Base-by-base conservation (phyloP, 2,888 invertebrate genomes). In the Hypselothyrea guttata region DNA sequence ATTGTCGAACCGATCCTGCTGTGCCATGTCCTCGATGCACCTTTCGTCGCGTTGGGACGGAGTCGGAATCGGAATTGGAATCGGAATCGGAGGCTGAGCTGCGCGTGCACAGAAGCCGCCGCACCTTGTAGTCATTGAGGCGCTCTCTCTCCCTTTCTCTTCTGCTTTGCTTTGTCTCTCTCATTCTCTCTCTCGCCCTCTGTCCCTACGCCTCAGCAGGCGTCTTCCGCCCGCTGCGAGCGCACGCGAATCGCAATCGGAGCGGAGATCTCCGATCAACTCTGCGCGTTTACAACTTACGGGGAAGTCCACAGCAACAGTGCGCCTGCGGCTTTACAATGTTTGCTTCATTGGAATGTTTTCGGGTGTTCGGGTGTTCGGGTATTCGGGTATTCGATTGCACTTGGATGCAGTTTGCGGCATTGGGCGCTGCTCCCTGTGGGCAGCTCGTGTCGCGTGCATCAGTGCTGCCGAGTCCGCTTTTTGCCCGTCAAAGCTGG, bases 41-140 rank as follows among this genome's bases (percentile, higher is more conserved):
- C 22, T 22, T 22, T 22, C 22, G 22, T 22, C 22, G 22, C 2
- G 22, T 22, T 22, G 22, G 5, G 22, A 5, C 16, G 16, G 8
- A 37, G n/a, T 15, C 8, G 15, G 13, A 35, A 33, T 4, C 13
- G 33, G 33, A 33, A 33, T 12, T 34, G 34, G 7, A 34, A 7
- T 13, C 13, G 34, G 13, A 34, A 2, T 8, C 4, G 12, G 34
- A 13, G n/a, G 7, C 4, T 9, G 15, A 16, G 15, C 16, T 42
- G 55, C 82, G 77, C 85, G 77, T 84, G 77, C 77, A 77, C 77
- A 46, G 77, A 84, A 77, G 76, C 84, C 56, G 57, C 54, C 52
- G 41, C 47, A 42, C 18, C 9, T 11, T 34, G 4, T 22, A 5
- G 12, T 11, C 31, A 9, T 16, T 8, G n/a, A n/a, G n/a, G n/a